phyloP scores from a whole-genome alignment of 1,140 invertebrate species.

The Geopemphigus sp. region DNA sequence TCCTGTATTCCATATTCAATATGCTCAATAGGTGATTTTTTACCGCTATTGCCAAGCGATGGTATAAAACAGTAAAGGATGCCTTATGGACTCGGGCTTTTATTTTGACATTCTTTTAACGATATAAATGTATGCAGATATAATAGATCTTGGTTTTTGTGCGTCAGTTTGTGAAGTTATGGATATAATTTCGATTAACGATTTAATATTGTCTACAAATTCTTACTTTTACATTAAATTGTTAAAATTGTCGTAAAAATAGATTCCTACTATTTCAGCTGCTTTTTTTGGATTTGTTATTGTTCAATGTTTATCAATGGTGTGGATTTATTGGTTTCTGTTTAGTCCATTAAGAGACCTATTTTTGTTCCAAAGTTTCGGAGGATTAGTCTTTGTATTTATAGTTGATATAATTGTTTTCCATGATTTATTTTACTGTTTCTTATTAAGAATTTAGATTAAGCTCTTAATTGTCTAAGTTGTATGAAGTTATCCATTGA shows the following conservation, averaged over 20 bases:
- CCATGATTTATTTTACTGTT: slow-evolving; percentile 5
- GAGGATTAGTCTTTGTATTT: neutral
- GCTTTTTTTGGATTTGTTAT: neutral
- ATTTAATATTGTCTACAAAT: neutral
- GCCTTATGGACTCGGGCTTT: neutral
- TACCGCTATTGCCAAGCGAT: neutral
- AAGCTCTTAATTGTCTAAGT: neutral
- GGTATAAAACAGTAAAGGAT: slow-evolving; percentile 15
- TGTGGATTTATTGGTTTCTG: slow-evolving; percentile 7
- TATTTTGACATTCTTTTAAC: neutral
- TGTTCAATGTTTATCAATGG: neutral
- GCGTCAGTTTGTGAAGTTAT: neutral
- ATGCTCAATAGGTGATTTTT: slow-evolving; percentile 1
- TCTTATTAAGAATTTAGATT: slow-evolving; percentile 40
- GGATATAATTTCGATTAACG: neutral
- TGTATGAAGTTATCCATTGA: neutral
- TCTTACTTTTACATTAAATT: neutral
- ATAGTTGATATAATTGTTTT: slow-evolving; percentile 9
- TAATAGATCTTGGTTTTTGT: neutral
- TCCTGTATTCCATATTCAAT: slow-evolving; percentile 11
- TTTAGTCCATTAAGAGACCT: neutral
- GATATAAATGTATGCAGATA: neutral
- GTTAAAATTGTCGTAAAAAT: neutral
- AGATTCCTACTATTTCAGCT: neutral
- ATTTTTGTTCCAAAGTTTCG: neutral